Evolutionary conservation across 2,888 invertebrate species (phyloP), one percentile per base, ranked within the genome.

Genomic region (Drosophila stalkeri): DNA sequence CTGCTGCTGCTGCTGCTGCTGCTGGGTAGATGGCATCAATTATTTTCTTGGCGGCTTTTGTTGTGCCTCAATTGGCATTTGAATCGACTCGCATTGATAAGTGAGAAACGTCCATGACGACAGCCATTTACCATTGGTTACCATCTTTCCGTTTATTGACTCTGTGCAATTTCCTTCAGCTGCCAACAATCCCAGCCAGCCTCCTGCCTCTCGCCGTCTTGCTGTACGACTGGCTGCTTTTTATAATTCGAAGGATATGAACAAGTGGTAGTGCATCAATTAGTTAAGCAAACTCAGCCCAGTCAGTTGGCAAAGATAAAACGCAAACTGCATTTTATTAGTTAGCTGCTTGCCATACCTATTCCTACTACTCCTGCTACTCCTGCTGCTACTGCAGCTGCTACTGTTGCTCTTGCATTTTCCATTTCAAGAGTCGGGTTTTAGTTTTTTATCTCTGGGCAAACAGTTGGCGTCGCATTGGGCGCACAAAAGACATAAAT

Each of bases 221-320:
- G n/a, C 20, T 43, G 31, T 27, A n/a, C 18, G 41, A 12, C 14
- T 55, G 39, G 46, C 52, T 61, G 61, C 57, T 16, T 54, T 55
- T 49, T 56, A 68, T 78, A 78, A 78, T 77, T 77, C 56, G 46
- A 14, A 23, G 75, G 44, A 74, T 79, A 76, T 77, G 79, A 71
- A 88, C 77, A 88, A 82, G 77, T 74, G 84, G 82, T 70, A 70
- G 74, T 79, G 84, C 86, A 86, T 87, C 86, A 87, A 87, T 87
- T 87, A 87, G 86, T 81, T 72, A 79, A 82, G 84, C 77, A 88
- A 87, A 87, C 86, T 82, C 74, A 83, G 64, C 61, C 82, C 86
- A 82, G 65, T 82, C 79, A 81, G 75, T 71, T 76, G 81, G 69
- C 72, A 85, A 79, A 74, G 81, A 75, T 71, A 75, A 74, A 81